These are phyloP conservation scores for Amphimallon solstitiale DNA, from an alignment of 2,888 invertebrate species.

Conservation along the genomic window DNA sequence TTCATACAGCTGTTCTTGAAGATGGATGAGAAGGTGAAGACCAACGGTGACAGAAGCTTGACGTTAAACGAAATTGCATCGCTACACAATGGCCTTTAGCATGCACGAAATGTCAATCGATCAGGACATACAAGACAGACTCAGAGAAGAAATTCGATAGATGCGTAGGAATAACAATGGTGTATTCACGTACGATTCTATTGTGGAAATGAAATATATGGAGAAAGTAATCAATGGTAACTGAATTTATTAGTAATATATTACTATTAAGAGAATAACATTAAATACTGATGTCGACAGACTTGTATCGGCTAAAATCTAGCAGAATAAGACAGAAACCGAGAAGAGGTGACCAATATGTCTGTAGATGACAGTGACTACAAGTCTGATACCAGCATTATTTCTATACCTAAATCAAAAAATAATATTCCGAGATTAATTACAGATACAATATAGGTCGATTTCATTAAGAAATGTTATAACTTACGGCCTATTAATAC, in stretches of 20 bases:
- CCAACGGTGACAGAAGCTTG: not conserved
- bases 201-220: slow-evolving; percentile 26
- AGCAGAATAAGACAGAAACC: too few species aligned
- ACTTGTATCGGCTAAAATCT: not conserved
- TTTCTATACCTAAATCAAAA: too few species aligned
- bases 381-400: too few species aligned
- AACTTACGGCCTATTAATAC: too few species aligned
- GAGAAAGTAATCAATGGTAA: slow-evolving; percentile 18
- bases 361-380: too few species aligned
- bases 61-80: slow-evolving; percentile 13
- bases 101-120: slow-evolving; percentile 7
- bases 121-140: slow-evolving; percentile 13
- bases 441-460: too few species aligned
- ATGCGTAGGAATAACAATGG: slow-evolving; percentile 1
- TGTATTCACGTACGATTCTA: slow-evolving; percentile 7
- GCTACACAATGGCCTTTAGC: slow-evolving; percentile 16
- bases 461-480: too few species aligned
- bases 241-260: too few species aligned
- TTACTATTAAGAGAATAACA: not conserved
- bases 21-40: slow-evolving; percentile 9
- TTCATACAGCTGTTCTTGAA: slow-evolving; percentile 6
- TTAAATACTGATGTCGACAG: not conserved
- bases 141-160: slow-evolving; percentile 12
- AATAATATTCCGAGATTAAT: too few species aligned
- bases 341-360: too few species aligned